Base-by-base conservation (phyloP, 1,140 invertebrate species). In the Drosophila lowei region DNA sequence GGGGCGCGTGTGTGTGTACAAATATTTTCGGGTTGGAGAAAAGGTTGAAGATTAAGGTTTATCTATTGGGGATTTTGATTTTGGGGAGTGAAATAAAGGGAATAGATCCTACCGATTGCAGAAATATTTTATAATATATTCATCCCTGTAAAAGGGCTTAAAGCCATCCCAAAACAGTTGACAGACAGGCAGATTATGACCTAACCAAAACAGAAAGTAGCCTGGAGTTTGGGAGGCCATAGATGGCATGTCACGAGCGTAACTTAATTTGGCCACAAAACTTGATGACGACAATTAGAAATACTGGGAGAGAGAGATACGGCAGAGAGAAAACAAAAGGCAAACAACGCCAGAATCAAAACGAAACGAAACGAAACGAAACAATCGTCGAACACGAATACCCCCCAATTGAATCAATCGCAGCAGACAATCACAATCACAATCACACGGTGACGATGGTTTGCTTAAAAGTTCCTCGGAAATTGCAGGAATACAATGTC, bases 231-330 rank as follows among this genome's bases (percentile, higher is more conserved):
- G n/a, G 16, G n/a, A 0, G 3, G 16, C 58, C 50, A 52, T 42
- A 64, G 30, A 48, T 73, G 71, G 70, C 71, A 58, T 73, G 71
- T 73, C 70, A 64, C 70, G 70, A 73, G 53, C 48, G 50, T 49
- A 73, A 64, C 70, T 72, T 54, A 73, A 73, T 73, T 73, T 73
- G 70, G 53, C 52, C 49, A 64, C 60, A 21, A 70, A 71, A 15
- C 28, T 42, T 70, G 60, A 73, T 73, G 71, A 73, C 71, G 71
- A 73, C 71, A 73, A 73, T 73, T 73, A 72, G 67, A 71, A 61
- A 23, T 23, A 18, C 1, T 11, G 23, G 13, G 7, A 25, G 13
- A 64, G 44, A 34, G 23, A 48, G 43, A 54, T 15, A n/a, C 1
- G 23, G 18, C 7, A 38, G 6, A 25, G 23, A 25, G 15, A 3